Evolutionary conservation across 2,888 invertebrate genomes (phyloP), one percentile per base, ranked within the genome.

Genomic region (Leptopterna dolabrata): DNA sequence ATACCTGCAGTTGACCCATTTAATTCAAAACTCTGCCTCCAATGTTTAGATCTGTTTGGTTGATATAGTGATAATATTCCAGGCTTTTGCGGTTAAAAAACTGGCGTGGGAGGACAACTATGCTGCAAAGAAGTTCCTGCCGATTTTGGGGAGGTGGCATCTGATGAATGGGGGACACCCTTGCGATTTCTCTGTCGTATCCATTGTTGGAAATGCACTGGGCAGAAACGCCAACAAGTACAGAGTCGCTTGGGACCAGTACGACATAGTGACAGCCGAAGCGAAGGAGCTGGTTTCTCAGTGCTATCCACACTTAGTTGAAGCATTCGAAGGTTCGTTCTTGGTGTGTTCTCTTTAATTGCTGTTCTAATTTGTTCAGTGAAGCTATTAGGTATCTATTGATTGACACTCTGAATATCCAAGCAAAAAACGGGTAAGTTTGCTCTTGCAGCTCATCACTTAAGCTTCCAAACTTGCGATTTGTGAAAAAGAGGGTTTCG

Each of bases 111-210:
- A 95, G 1, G 94, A 95, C 90, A 93, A 94, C 43, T 96, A 97
- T 91, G 94, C 95, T 55, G 95, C 96, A 89, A 95, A 95, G 90
- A 97, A 96, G 91, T 94, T 96, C 89, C 92, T 96, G 87, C 96
- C 96, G 0, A 91, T 97, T 71, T 91, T 95, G 29, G 96, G 96
- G 0, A 94, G 96, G 90, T 96, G 96, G 96, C 96, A 96, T 90
- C 92, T 95, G 36, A 91, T 93, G 88, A 93, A 94, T 92, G 90
- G 87, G 41, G 89, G 87, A 14, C 36, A 63, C 16, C 81, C 80
- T 1, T 86, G 78, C 19, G 87, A 87, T 41, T 80, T 88, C 30
- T 51, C 43, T 11, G 63, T 88, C 29, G 45, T 84, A 16, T 70
- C 81, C 13, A 88, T 88, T 24, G 27, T 87, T 30, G 81, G 87